Conservation (phyloP, 2,797 vertebrate genomes). For the Poeciliopsis paucimaculata region DNA sequence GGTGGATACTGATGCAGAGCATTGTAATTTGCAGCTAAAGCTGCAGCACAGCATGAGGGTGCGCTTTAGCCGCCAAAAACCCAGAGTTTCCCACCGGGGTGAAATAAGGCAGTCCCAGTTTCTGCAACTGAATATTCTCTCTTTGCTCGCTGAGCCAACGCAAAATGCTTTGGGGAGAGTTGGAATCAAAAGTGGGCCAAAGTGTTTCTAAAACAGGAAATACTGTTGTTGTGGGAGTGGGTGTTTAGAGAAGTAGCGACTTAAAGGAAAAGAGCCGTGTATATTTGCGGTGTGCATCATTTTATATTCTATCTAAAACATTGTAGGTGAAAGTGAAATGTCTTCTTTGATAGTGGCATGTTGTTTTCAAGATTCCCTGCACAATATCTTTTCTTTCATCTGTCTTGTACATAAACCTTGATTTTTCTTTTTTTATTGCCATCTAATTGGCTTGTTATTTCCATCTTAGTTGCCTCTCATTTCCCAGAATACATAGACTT, state of each 20-base stretch:
- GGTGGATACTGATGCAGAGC: neutral
- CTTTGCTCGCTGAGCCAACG: conserved; percentile 27
- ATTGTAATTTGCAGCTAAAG: conserved; percentile 11
- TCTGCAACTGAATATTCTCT: conserved; percentile 18
- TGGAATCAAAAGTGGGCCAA: conserved; percentile 29
- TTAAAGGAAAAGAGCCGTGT: neutral
- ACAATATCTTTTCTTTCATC: neutral
- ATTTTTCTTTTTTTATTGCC: neutral
- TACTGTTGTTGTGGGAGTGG: conserved; percentile 1
- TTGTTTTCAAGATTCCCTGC: neutral
- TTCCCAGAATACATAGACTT: neutral
- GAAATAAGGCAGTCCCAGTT: conserved; percentile 20
- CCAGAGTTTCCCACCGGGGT: conserved; percentile 10
- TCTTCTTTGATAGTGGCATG: neutral
- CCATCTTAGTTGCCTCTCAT: neutral
- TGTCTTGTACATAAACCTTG: neutral
- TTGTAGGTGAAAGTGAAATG: neutral
- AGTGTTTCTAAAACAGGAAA: conserved; percentile 33
- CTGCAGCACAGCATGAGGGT: conserved; percentile 6
- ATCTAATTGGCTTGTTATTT: neutral
- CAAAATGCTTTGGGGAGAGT: conserved; percentile 13
- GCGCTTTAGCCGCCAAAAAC: conserved; percentile 9
- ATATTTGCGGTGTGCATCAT: neutral
- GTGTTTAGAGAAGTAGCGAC: conserved; percentile 7
- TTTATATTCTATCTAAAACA: conserved; percentile 2